These are phyloP conservation scores for Lutjanus campechanus DNA, from an alignment of 2,797 vertebrate species.

Conservation along the genomic window DNA sequence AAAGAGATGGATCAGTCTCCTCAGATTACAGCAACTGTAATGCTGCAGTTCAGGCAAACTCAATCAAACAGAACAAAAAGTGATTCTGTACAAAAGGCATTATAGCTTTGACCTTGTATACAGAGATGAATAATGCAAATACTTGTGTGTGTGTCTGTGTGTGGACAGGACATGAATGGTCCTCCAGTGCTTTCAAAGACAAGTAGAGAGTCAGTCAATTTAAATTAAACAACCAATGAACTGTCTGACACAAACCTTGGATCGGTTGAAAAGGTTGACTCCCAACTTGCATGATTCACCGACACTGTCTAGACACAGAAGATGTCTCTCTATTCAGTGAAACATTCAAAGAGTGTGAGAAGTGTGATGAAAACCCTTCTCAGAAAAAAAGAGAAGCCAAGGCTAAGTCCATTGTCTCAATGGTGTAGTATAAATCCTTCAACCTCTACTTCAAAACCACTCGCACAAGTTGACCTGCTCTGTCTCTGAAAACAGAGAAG, in stretches of 20 bases:
- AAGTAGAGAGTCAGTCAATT: slow-evolving; percentile 32
- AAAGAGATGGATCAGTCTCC: neutral
- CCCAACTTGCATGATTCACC: slow-evolving; percentile 53
- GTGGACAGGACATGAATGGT: slow-evolving; percentile 11
- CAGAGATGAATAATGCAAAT: slow-evolving; percentile 22
- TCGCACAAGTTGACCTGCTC: slow-evolving; percentile 49
- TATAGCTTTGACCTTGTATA: slow-evolving; percentile 28
- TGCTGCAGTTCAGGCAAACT: slow-evolving; percentile 16
- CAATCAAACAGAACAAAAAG: slow-evolving; percentile 24
- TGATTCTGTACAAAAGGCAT: neutral
- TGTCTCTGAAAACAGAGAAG: slow-evolving; percentile 40
- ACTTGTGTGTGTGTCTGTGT: neutral
- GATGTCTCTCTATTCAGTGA: slow-evolving; percentile 47
- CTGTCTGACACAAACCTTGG: slow-evolving; percentile 51
- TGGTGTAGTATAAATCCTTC: slow-evolving; percentile 46
- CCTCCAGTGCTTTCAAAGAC: slow-evolving; percentile 30
- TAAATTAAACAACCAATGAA: slow-evolving; percentile 56
- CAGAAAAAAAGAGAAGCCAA: slow-evolving; percentile 23
- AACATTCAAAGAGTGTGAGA: slow-evolving; percentile 45
- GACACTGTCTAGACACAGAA: slow-evolving; percentile 66
- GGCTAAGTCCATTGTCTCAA: slow-evolving; percentile 26
- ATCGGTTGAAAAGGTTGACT: slow-evolving; percentile 61
- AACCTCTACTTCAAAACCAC: slow-evolving; percentile 58
- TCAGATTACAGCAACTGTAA: neutral
- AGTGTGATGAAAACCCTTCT: slow-evolving; percentile 21